A percentile compares a stretch with the other conserved stretches of the same genome.
phyloP scores from a whole-genome alignment of 2,797 vertebrate species.

The Sphenodon punctatus region DNA sequence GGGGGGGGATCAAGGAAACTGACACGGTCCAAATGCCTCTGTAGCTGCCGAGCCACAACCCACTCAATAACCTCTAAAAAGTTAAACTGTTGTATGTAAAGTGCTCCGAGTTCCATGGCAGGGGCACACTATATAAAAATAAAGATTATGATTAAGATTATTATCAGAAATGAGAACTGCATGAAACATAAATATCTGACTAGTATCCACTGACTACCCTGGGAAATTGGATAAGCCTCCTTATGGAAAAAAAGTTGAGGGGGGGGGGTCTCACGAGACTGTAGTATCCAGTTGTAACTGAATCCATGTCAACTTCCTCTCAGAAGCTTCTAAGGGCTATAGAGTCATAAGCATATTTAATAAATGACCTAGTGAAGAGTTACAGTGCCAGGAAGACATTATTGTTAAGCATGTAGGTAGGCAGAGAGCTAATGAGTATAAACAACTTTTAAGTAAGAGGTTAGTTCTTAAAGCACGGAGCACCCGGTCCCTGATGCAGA shows the following conservation, averaged over 20 bases:
- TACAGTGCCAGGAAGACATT: neutral
- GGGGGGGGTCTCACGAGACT: neutral
- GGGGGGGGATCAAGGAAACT: too few species aligned
- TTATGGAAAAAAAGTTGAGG: neutral
- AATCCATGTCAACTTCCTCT: neutral
- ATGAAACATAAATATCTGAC: neutral
- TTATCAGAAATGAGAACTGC: neutral
- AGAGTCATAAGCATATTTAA: neutral
- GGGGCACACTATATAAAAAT: too few species aligned
- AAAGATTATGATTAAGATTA: too few species aligned
- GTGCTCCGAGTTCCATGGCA: too few species aligned
- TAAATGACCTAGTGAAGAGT: neutral
- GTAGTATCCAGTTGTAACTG: neutral
- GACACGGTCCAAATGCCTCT: too few species aligned
- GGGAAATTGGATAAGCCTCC: neutral
- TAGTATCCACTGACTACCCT: rapidly evolving
- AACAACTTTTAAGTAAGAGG: neutral
- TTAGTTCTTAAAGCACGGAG: neutral
- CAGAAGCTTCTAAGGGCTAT: neutral
- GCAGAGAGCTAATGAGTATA: neutral
- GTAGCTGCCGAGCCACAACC: too few species aligned
- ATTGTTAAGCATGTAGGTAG: neutral
- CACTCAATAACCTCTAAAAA: too few species aligned
- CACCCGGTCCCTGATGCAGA: neutral
- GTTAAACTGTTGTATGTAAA: too few species aligned